A percentile compares a stretch with the other conserved stretches of the same genome.
These are phyloP conservation scores for Procambarus virginalis DNA, from an alignment of 1,140 invertebrate species.

Conservation along the genomic window DNA sequence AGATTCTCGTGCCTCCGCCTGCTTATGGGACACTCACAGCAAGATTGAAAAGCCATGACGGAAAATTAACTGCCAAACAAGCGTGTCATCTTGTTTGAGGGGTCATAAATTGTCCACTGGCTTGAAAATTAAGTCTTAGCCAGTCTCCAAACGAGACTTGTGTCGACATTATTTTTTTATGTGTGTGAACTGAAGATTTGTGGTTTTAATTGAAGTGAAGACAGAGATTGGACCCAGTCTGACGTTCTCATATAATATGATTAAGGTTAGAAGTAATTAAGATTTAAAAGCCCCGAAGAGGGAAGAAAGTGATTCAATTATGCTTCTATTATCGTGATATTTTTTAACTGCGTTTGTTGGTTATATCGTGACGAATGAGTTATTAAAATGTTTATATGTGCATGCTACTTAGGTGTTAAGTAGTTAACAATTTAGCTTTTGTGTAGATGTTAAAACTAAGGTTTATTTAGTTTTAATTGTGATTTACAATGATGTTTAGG, in stretches of 20 bases:
- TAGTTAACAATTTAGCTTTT: no score
- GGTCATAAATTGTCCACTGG: conserved; percentile 58
- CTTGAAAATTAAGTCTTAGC: conserved; percentile 60
- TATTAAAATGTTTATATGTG: no score
- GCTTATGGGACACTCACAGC: conserved; percentile 52
- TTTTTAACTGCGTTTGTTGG: no score
- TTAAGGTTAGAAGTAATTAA: no score
- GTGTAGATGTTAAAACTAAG: no score
- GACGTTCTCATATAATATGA: neutral
- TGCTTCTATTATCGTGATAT: no score
- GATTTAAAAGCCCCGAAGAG: no score
- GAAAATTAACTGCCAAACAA: conserved; percentile 61
- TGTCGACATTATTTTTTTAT: conserved; percentile 18
- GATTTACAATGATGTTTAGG: no score
- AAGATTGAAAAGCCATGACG: conserved; percentile 58
- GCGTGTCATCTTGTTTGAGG: conserved; percentile 55
- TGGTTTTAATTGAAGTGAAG: conserved; percentile 19
- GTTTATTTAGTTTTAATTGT: no score
- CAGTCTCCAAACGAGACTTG: conserved; percentile 52
- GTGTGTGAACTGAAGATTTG: neutral
- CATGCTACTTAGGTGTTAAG: no score
- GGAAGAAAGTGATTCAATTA: no score
- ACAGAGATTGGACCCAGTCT: neutral
- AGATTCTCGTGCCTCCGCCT: conserved; percentile 29
- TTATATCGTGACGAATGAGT: no score